Conservation (phyloP, 2,113 vertebrate species). For the Edolisoma coerulescens region DNA sequence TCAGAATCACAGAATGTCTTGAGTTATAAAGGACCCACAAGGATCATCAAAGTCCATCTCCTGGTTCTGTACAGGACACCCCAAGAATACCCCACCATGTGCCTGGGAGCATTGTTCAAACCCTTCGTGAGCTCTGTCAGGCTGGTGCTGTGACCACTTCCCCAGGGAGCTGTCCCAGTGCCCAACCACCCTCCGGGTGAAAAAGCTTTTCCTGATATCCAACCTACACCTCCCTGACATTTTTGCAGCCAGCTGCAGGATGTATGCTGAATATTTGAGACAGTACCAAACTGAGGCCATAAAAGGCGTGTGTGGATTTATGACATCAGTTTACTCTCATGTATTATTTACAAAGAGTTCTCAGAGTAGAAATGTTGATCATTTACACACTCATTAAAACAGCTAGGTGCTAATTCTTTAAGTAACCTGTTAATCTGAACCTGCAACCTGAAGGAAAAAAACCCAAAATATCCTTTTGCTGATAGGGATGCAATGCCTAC, state of each 20-base stretch:
- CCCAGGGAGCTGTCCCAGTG: not conserved
- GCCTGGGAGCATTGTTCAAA: not conserved
- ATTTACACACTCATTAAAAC: not conserved
- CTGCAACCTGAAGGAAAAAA: not conserved
- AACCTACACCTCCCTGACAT: not conserved
- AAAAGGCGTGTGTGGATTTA: not conserved
- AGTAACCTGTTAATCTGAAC: not conserved
- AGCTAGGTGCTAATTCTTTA: not conserved
- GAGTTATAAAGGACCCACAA: not conserved
- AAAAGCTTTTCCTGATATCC: not conserved
- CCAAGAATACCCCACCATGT: not conserved
- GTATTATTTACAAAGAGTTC: not conserved
- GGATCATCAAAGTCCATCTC: not conserved
- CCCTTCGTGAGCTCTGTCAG: not conserved
- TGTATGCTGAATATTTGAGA: not conserved
- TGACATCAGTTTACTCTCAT: not conserved
- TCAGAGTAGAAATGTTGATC: not conserved
- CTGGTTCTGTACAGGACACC: not conserved
- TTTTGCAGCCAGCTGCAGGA: not conserved
- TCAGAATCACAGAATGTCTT: not conserved
- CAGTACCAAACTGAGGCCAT: not conserved
- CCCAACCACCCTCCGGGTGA: not conserved
- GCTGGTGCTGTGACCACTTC: not conserved
- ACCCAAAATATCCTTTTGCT: no score
- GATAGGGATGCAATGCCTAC: not conserved